Evolutionary conservation across 2,888 invertebrate species (phyloP), one percentile per base, ranked within the genome.

Genomic region (Apamea anceps): DNA sequence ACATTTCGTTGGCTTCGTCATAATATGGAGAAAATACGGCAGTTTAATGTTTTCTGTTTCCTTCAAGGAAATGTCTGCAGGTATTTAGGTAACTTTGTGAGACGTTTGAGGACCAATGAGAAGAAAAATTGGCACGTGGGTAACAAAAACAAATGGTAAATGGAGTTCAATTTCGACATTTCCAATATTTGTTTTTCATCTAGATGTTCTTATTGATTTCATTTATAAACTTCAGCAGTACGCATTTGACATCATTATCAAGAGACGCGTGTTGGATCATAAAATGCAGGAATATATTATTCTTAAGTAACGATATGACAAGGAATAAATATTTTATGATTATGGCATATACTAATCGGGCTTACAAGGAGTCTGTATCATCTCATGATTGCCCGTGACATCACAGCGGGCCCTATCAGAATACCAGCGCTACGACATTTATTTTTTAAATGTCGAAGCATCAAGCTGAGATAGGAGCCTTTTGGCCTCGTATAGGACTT

Each of bases 11-110:
- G 66, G 65, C 74, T 71, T 75, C 73, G 62, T 73, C 84, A 81
- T 89, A 85, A 86, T 80, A 78, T 83, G 72, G 65, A 75, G 82
- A 75, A 87, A 84, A 88, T 85, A 89, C 75, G 86, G 45, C 79
- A 82, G 79, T 85, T 84, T 82, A 80, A 87, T 85, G 81, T 82
- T 74, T 84, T 79, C 75, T 77, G 81, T 86, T 85, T 78, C 87
- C 86, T 88, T 81, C 75, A 82, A 84, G 81, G 81, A 85, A 87
- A 89, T 89, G 90, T 88, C 88, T 86, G 87, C 84, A 86, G 74
- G 80, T 80, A 72, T 72, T 79, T 45, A 54, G n/a, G 51, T 48
- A 84, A 68, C 62, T 81, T 75, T 63, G 70, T 42, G 68, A 77
- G 75, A 65, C 76, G 82, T 65, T 66, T 72, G n/a, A 21, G 67